Percentiles rank a stretch among this genome's conserved stretches.
Conservation (phyloP, 2,888 invertebrate species). For the Xestia sexstrigata region DNA sequence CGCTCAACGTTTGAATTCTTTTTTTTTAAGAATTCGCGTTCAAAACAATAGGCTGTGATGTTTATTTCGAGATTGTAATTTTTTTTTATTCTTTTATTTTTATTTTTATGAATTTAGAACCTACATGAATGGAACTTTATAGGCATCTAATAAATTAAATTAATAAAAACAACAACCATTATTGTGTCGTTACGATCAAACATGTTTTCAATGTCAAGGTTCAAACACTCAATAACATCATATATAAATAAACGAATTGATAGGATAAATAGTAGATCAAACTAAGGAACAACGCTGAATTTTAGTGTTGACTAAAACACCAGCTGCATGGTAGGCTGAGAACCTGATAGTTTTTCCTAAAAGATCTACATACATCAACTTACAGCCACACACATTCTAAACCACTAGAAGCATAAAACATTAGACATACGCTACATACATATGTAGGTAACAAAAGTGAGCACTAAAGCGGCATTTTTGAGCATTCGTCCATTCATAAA, state of each 20-base stretch:
- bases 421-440: not conserved
- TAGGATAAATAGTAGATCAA: not conserved
- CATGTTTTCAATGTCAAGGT: constrained; percentile 28
- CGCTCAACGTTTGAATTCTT: constrained; percentile 36
- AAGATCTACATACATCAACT: not conserved
- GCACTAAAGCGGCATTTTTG: not conserved
- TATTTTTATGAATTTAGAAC: not conserved
- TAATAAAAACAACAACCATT: not conserved
- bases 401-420: not conserved
- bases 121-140: not conserved
- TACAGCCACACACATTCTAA: not conserved
- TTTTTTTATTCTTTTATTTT: not conserved
- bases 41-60: constrained; percentile 36
- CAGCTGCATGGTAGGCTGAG: not conserved
- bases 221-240: not conserved
- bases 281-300: not conserved
- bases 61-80: not conserved
- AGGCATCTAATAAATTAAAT: not conserved
- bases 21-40: constrained; percentile 48
- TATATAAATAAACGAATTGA: not conserved
- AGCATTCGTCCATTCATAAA: not conserved
- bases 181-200: not conserved
- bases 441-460: not conserved
- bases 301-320: not conserved
- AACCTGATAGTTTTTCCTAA: not conserved